Evolutionary conservation across 1,140 invertebrate species (phyloP).

Genomic region (Palaemon carinicauda): DNA sequence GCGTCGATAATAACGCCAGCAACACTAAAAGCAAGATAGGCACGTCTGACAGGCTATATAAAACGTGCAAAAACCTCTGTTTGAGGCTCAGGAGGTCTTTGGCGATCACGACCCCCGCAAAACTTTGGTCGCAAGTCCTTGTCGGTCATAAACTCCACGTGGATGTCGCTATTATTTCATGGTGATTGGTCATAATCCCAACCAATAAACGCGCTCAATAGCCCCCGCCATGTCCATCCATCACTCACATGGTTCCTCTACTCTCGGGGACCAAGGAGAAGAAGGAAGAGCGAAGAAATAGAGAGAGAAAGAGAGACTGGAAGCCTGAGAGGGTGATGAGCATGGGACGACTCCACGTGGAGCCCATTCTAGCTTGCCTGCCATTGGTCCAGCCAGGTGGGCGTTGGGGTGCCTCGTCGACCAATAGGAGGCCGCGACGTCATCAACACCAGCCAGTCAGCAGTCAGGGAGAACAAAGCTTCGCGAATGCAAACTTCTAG

Average conservation of each 20-base stretch:
- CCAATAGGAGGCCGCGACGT: not conserved
- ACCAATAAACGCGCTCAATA: not conserved
- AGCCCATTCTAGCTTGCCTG: not conserved
- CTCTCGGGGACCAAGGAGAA: too few relatives aligned
- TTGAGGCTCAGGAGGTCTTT: too few relatives aligned
- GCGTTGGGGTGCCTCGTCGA: not conserved
- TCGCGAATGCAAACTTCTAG: too few relatives aligned
- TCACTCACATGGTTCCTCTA: not conserved
- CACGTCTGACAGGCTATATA: too few relatives aligned
- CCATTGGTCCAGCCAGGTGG: not conserved
- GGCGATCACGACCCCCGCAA: not conserved
- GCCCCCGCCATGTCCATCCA: not conserved
- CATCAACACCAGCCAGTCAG: too few relatives aligned
- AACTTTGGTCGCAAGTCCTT: not conserved
- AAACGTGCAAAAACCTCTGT: too few relatives aligned
- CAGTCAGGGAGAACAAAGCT: too few relatives aligned
- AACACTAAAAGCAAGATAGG: too few relatives aligned
- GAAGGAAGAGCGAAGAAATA: too few relatives aligned
- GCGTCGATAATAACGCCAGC: too few relatives aligned
- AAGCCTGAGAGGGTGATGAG: not conserved
- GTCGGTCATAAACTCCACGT: not conserved
- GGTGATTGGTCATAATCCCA: not conserved
- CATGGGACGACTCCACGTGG: not conserved
- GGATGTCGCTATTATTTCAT: not conserved
- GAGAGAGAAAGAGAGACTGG: not conserved